Conservation (phyloP, 1,140 invertebrate species). For the Drosophila nebulosa region DNA sequence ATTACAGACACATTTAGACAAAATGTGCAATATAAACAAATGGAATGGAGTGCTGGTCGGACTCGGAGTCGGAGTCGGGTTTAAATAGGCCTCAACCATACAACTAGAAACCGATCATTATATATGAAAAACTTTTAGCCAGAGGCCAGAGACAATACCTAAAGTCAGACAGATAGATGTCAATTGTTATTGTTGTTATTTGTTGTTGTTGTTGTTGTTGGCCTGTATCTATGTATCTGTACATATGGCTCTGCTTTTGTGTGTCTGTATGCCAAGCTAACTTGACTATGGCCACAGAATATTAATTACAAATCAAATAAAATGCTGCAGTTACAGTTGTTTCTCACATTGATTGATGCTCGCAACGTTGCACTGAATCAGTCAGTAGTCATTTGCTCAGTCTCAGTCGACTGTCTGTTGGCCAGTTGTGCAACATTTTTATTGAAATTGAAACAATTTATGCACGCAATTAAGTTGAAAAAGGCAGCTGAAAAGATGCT, state of each 20-base stretch:
- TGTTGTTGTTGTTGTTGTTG: conserved; percentile 41
- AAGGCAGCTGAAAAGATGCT: conserved; percentile 17
- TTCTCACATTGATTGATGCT: conserved; percentile 73
- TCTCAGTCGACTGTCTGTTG: not conserved
- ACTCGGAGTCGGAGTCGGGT: not conserved
- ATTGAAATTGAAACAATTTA: conserved; percentile 77
- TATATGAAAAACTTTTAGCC: conserved; percentile 47
- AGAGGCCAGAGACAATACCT: conserved; percentile 23
- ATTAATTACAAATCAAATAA: conserved; percentile 69
- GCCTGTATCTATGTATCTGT: conserved; percentile 13
- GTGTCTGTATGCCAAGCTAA: conserved; percentile 28
- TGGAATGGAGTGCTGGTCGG: conserved; percentile 1
- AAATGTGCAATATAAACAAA: conserved; percentile 36
- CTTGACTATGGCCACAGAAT: conserved; percentile 58
- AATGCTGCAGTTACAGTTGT: conserved; percentile 45
- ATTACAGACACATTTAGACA: conserved; percentile 56
- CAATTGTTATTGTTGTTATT: conserved; percentile 27
- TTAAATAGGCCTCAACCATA: not conserved
- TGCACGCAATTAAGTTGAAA: conserved; percentile 72
- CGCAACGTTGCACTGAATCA: conserved; percentile 6
- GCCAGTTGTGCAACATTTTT: conserved; percentile 66
- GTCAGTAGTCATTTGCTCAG: not conserved
- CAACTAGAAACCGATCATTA: conserved; percentile 63
- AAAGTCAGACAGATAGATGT: conserved; percentile 15
- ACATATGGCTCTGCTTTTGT: conserved; percentile 19